Base-by-base conservation (phyloP, 2,888 invertebrate species). In the Lordiphosa andalusiaca region DNA sequence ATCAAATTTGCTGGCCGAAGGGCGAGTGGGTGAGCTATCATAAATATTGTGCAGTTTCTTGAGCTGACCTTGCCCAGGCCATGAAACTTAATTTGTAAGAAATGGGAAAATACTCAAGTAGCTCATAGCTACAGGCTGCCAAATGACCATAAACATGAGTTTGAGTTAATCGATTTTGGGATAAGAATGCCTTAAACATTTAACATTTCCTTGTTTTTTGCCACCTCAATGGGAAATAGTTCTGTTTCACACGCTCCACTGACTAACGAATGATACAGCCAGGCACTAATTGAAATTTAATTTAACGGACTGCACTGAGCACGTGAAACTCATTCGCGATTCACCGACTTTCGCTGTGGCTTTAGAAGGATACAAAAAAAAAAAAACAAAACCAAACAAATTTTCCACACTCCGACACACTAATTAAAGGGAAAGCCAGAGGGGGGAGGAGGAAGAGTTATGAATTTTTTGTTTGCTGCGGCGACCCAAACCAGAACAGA, bases 221-320 rank as follows among this genome's bases (percentile, higher is more conserved):
- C 23, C 63, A 62, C 52, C 52, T 50, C 51, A 50, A 55, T 55
- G 49, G 44, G 46, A 39, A 42, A 37, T 40, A 42, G 30, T 46
- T 50, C 30, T 33, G 25, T 6, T 46, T 33, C 39, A 40, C 50
- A 56, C 37, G 66, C 46, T 52, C 10, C 53, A 44, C 63, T 53
- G 52, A 60, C 56, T 49, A 50, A n/a, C 41, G 44, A 30, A 46
- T n/a, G 21, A 50, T 48, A 35, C 33, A 25, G 36, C 21, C 16
- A 10, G 21, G 19, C 40, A 40, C 59, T 71, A 82, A 78, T 82
- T 82, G 53, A 64, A 74, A 58, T 47, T 50, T 60, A 53, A 83
- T 60, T 78, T 53, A 57, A 55, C 55, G 30, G 19, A 19, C 19
- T 3, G 4, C 19, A 3, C 25, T 6, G 25, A 41, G 40, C 46